Conservation (phyloP, 2,113 vertebrate species). For the Centropus bengalensis region DNA sequence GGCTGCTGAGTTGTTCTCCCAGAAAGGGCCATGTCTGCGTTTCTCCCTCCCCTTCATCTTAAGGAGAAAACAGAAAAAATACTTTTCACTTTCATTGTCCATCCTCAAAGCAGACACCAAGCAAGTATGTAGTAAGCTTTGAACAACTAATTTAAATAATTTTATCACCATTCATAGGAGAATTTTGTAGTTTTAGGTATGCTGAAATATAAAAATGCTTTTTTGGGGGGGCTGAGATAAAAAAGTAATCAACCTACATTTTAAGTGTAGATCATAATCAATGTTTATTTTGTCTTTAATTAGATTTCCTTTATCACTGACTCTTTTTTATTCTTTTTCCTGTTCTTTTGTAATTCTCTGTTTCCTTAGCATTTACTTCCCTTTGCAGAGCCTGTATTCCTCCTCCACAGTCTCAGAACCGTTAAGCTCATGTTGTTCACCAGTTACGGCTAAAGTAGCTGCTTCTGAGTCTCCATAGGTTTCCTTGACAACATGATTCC, state of each 20-base stretch:
- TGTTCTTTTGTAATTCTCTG: neutral
- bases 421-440: neutral
- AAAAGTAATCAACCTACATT: neutral
- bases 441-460: neutral
- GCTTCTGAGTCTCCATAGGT: neutral
- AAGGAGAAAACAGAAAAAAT: neutral
- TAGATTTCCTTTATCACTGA: neutral
- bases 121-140: neutral
- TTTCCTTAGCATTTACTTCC: neutral
- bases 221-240: neutral
- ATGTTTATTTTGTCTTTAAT: neutral
- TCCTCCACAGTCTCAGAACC: neutral
- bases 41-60: neutral
- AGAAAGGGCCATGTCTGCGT: neutral
- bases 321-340: neutral
- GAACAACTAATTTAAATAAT: neutral
- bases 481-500: neutral
- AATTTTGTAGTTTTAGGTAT: neutral
- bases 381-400: neutral
- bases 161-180: accelerated
- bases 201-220: neutral
- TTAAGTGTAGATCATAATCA: neutral
- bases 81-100: neutral
- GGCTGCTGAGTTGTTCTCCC: neutral
- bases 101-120: neutral